Base-by-base conservation (phyloP, 2,797 vertebrate genomes). In the Cichlasoma orientale region DNA sequence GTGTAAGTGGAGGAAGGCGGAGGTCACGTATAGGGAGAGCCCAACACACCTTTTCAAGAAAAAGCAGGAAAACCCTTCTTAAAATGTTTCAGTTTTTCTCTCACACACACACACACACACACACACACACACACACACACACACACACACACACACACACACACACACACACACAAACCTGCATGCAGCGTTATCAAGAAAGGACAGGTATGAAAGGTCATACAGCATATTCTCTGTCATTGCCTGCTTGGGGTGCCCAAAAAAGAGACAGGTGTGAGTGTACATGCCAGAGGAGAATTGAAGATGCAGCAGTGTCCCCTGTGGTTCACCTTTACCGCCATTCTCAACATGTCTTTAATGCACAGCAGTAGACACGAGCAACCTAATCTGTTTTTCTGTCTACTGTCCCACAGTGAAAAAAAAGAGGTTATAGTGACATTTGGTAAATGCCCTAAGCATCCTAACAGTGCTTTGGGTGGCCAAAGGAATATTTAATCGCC, bases 151-250 rank as follows among this genome's bases (percentile, higher is more conserved):
- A 74, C 54, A 56, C 19, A 36, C 16, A 33, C 21, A 56, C 38
- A 53, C 16, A 18, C 33, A 29, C 25, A 9, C 56, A 41, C 52
- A 23, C 31, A n/a, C 57, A 36, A 13, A 80, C n/a, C 4, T 8
- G 57, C 23, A 38, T 21, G 31, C 33, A 57, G 7, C 1, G 14
- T 73, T 61, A 82, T 63, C 38, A 79, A 74, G 59, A 71, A 3
- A 9, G 59, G 54, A 75, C 57, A 57, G 33, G n/a, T 59, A 52
- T 41, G 27, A 89, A 92, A 92, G 90, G 90, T 91, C 88, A 84
- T 74, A 47, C 13, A 78, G 84, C 78, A 92, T 80, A 36, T 33
- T 71, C 41, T 69, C 63, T 71, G 75, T 84, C 83, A 87, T 44
- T 47, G 68, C 72, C 19, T 5, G 50, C 80, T 84, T 80, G 7